Base-by-base conservation (phyloP, 2,113 vertebrate genomes). In the Lichenostomus cassidix region DNA sequence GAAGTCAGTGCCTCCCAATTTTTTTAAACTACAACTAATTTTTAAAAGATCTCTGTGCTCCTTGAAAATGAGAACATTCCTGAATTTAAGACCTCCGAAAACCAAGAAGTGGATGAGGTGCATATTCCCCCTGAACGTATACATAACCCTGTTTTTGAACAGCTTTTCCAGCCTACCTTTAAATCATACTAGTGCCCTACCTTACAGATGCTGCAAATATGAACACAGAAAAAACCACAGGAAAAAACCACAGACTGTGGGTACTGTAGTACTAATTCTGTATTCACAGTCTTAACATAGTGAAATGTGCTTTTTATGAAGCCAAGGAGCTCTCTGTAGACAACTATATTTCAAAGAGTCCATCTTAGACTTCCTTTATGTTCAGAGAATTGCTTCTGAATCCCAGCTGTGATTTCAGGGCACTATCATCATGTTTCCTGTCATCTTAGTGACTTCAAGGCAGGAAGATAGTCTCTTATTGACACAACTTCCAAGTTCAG, bases 371-470 rank as follows among this genome's bases (percentile, higher is more conserved):
- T 80, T 79, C 37, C 37, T 76, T 77, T 73, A 4, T 84, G 81
- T 64, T 94, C 80, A 75, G 80, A 73, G 28, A 69, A 59, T 76
- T 89, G 52, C 28, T 76, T 80, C 53, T 82, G 86, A 94, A 73
- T 80, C 28, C n/a, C 55, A 92, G 37, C 68, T 91, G 53, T 88
- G 80, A 83, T 89, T 92, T 91, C 71, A 91, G 65, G 50, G 63
- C 53, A 47, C 58, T 24, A 24, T 68, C 12, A 4, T 68, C 53
- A 52, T 62, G 16, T 83, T 83, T 92, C 28, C 71, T 68, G 39
- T 70, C 59, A 77, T 89, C 80, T 78, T 50, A 62, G 55, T 62
- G 68, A 50, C 75, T 83, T 87, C 78, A 90, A 75, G 59, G 53
- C 62, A 46, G 62, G 76, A 62, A 90, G 67, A 74, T 49, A 33